These are phyloP conservation scores for Apamea crenata DNA, from an alignment of 2,888 invertebrate genomes.

Conservation along the genomic window DNA sequence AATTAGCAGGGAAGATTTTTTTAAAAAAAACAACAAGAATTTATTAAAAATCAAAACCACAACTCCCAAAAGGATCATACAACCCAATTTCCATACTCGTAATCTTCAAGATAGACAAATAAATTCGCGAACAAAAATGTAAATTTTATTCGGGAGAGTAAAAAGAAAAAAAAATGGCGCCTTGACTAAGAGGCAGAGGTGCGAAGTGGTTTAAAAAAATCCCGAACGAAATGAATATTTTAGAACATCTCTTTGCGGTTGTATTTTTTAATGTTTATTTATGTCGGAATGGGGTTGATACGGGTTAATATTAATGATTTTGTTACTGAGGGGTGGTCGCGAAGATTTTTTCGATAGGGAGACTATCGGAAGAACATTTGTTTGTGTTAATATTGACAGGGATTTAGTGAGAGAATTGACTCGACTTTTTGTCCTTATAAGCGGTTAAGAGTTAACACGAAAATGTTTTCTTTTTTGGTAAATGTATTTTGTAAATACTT, in stretches of 20 bases:
- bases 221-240: constrained; percentile 66
- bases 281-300: constrained; percentile 69
- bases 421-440: not conserved
- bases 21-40: not conserved
- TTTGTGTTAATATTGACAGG: constrained; percentile 65
- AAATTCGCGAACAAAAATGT: constrained; percentile 70
- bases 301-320: constrained; percentile 71
- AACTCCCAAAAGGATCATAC: constrained; percentile 58
- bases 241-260: constrained; percentile 66
- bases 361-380: constrained; percentile 63
- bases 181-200: constrained; percentile 64
- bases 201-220: constrained; percentile 70
- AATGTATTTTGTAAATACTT: not conserved
- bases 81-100: constrained; percentile 65
- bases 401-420: constrained; percentile 30
- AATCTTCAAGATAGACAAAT: constrained; percentile 68
- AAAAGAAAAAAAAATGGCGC: constrained; percentile 45
- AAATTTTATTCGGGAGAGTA: constrained; percentile 66
- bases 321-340: constrained; percentile 54
- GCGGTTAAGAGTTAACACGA: not conserved
- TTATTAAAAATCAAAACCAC: constrained; percentile 37
- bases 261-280: constrained; percentile 71
- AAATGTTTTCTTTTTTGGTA: too few species aligned
- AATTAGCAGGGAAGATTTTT: not conserved
- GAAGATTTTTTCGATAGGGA: constrained; percentile 59